Evolutionary conservation across 2,888 invertebrate species (phyloP), one percentile per base, ranked within the genome.

Genomic region (Dynastes tityus): DNA sequence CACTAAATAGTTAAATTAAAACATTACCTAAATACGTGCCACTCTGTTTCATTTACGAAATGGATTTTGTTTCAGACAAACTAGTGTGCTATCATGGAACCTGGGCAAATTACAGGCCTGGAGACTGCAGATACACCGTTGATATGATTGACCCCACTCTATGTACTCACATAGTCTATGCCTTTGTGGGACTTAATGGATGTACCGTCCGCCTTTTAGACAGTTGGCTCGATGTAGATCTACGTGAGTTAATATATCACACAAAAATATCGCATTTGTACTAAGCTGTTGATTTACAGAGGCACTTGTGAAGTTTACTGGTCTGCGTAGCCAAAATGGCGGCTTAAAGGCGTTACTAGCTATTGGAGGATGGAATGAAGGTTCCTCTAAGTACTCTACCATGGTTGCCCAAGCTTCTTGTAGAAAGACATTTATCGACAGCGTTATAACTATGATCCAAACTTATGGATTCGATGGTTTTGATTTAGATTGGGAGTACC

Each of bases 151-250:
- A 95, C 83, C 91, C 94, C 0, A 87, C 87, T 6, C 88, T 94
- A 0, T 96, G 96, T 86, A 95, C 95, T 0, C 95, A 96, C 85
- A 77, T 94, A 64, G 91, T 95, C 13, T 96, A 95, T 85, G 88
- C 93, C 0, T 96, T 96, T 85, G 91, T 92, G 40, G 95, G 95
- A 0, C 89, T 95, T 9, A 87, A 90, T 55, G 87, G 90, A 64
- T 92, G 92, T 1, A 88, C 87, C 0, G 84, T 94, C 0, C 86
- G 88, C 1, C 87, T 92, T 0, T 87, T 94, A 11, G 94, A 95
- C 84, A 84, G 91, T 0, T 91, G 90, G 85, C 88, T 93, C 73
- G 95, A 68, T 13, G 16, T 68, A 8, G 73, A 95, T 22, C 88
- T 88, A 84, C 88, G 91, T 91, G 83, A 85, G 85, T 13, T 22